phyloP scores from a whole-genome alignment of 2,888 invertebrate species.

The Lissocephala sabroskyi region DNA sequence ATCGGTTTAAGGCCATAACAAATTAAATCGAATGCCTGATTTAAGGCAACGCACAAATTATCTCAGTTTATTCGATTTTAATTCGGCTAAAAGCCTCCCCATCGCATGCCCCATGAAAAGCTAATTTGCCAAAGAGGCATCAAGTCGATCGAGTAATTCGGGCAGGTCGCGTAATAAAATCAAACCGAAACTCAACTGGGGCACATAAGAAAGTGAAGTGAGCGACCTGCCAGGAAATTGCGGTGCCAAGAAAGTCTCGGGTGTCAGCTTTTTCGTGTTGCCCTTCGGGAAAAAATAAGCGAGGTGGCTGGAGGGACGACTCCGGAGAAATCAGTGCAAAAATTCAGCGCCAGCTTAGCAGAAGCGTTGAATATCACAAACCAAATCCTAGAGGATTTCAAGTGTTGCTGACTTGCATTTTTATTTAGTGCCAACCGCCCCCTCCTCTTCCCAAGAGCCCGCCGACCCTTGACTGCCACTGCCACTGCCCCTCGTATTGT shows the following conservation, averaged over 20 bases:
- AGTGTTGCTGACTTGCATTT: conserved; percentile 53
- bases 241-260: too few relatives aligned
- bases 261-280: conserved; percentile 7
- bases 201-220: too few relatives aligned
- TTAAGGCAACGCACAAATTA: too few relatives aligned
- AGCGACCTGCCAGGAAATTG: too few relatives aligned
- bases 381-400: conserved; percentile 51
- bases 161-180: too few relatives aligned
- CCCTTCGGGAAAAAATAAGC: too few relatives aligned
- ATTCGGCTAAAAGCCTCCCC: conserved; percentile 16
- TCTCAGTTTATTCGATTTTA: neutral
- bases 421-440: too few relatives aligned
- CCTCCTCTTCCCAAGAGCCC: conserved; percentile 4
- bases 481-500: neutral
- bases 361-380: conserved; percentile 42
- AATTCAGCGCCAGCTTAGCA: conserved; percentile 41
- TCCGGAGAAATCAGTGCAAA: conserved; percentile 46
- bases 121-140: conserved; percentile 13
- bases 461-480: neutral
- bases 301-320: conserved; percentile 19
- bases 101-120: conserved; percentile 23
- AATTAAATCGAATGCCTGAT: too few relatives aligned
- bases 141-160: too few relatives aligned
- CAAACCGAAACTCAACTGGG: too few relatives aligned
- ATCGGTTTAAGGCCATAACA: too few relatives aligned